These are phyloP conservation scores for Neelides folsomi DNA, from an alignment of 2,888 invertebrate genomes.

Conservation along the genomic window DNA sequence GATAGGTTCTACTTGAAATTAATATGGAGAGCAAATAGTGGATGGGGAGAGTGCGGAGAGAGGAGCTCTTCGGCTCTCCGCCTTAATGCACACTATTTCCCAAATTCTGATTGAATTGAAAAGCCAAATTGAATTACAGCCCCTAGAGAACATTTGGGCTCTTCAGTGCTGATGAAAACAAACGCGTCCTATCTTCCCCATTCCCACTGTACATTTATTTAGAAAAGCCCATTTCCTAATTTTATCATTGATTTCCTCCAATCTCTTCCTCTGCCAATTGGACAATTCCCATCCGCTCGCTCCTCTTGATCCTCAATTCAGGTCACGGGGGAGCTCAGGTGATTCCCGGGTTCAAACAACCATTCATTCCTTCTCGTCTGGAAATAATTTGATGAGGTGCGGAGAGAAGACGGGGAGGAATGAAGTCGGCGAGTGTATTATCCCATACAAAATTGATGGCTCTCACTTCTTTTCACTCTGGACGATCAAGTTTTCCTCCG, in stretches of 20 bases:
- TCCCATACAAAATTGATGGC: conserved; percentile 1
- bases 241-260: conserved; percentile 32
- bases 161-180: conserved; percentile 32
- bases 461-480: not conserved
- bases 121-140: conserved; percentile 35
- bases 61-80: not conserved
- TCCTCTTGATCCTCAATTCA: too few species aligned
- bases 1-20: conserved; percentile 29
- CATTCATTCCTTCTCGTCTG: not conserved
- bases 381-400: not conserved
- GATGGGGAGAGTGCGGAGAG: not conserved
- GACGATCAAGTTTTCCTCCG: not conserved
- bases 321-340: too few species aligned
- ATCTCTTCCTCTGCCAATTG: too few species aligned
- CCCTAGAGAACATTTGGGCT: conserved; percentile 34
- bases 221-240: conserved; percentile 32
- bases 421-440: not conserved
- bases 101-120: conserved; percentile 34
- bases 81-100: conserved; percentile 1
- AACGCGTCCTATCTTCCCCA: conserved; percentile 22
- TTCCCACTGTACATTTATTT: conserved; percentile 30
- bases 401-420: conserved; percentile 6
- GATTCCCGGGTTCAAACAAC: too few species aligned
- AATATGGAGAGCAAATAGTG: conserved; percentile 28
- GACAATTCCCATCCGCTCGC: too few species aligned